These are phyloP conservation scores for Palythoa grandiflora DNA, from an alignment of 92 coral and sea anemone genomes.

Conservation along the genomic window DNA sequence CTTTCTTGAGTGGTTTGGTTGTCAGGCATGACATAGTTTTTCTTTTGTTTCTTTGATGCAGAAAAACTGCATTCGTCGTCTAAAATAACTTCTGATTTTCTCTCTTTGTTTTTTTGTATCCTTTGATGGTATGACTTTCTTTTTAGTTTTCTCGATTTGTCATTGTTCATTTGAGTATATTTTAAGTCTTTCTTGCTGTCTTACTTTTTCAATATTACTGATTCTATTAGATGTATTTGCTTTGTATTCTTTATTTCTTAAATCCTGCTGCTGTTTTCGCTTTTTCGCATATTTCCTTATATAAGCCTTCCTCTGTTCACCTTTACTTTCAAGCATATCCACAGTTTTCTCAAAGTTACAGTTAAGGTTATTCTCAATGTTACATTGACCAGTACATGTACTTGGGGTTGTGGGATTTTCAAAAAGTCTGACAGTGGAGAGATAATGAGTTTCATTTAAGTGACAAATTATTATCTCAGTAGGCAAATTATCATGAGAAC, in stretches of 20 bases:
- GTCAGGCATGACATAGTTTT: neutral
- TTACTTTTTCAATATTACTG: slow-evolving; percentile 30
- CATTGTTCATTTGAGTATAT: slow-evolving; percentile 23
- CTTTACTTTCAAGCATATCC: neutral
- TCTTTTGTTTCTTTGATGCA: neutral
- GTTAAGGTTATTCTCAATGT: slow-evolving; percentile 19
- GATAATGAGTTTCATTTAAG: slow-evolving; percentile 50
- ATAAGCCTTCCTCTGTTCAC: slow-evolving; percentile 28
- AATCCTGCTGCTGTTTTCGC: slow-evolving; percentile 19
- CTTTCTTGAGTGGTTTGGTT: neutral
- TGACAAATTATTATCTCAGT: slow-evolving; percentile 29
- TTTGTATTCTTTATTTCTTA: slow-evolving; percentile 35
- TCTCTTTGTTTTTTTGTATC: slow-evolving; percentile 29
- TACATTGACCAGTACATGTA: neutral
- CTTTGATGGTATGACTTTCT: slow-evolving; percentile 32
- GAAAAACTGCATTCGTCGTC: neutral
- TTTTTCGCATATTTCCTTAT: slow-evolving; percentile 33
- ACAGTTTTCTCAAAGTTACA: neutral
- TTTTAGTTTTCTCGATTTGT: slow-evolving; percentile 29
- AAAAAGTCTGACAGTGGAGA: slow-evolving; percentile 43
- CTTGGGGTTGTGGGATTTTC: slow-evolving; percentile 22
- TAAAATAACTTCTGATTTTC: slow-evolving; percentile 16
- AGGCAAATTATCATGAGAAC: slow-evolving; percentile 16
- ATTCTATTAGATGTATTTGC: slow-evolving; percentile 26
- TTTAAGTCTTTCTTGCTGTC: slow-evolving; percentile 43